phyloP scores from a whole-genome alignment of 1,140 invertebrate species.

The Drosophila oshimai region DNA sequence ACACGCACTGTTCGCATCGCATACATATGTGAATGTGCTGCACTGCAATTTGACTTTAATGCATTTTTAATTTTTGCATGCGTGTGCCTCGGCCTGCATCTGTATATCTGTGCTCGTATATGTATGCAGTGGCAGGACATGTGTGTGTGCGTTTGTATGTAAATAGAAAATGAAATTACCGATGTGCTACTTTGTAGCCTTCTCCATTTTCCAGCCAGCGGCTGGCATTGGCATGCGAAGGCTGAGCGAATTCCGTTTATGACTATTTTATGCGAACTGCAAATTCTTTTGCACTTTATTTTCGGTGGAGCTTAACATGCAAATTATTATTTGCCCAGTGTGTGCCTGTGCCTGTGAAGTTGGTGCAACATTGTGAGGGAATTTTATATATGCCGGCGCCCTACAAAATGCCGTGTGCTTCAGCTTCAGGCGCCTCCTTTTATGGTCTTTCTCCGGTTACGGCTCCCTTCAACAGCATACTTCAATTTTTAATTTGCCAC shows the following conservation, averaged over 20 bases:
- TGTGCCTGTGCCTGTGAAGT: neutral
- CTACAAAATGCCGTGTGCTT: slow-evolving; percentile 27
- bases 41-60: slow-evolving; percentile 53
- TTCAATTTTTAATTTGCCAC: slow-evolving; percentile 36
- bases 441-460: neutral
- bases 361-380: slow-evolving; percentile 51
- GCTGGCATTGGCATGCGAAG: neutral
- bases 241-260: slow-evolving; percentile 45
- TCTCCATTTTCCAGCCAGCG: slow-evolving; percentile 15
- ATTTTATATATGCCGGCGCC: slow-evolving; percentile 41
- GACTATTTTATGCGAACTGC: slow-evolving; percentile 54
- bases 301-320: slow-evolving; percentile 46
- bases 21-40: slow-evolving; percentile 3
- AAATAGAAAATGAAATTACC: slow-evolving; percentile 56
- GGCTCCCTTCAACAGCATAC: neutral
- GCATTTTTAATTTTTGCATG: slow-evolving; percentile 45
- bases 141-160: slow-evolving; percentile 23
- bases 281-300: slow-evolving; percentile 51
- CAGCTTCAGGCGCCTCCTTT: neutral
- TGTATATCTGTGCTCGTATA: neutral
- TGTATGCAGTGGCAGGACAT: neutral
- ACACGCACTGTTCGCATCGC: neutral
- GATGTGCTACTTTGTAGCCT: slow-evolving; percentile 44
- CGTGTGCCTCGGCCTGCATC: slow-evolving; percentile 6
- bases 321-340: slow-evolving; percentile 53